These are phyloP conservation scores for Yasuhikotakia modesta DNA, from an alignment of 2,797 vertebrate species.

Conservation along the genomic window DNA sequence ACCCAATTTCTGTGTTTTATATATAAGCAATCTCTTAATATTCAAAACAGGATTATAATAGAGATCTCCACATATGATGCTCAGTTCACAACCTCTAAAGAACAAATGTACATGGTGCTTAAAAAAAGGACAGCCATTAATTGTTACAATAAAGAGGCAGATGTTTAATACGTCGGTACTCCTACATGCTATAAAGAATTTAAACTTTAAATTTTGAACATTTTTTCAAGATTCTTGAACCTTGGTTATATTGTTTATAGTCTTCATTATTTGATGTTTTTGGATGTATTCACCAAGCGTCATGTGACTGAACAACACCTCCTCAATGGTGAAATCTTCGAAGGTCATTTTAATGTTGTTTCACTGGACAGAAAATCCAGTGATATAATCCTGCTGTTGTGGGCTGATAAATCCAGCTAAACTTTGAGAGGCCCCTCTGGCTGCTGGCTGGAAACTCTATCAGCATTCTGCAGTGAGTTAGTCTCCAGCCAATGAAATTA, in stretches of 20 bases:
- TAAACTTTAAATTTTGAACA: not conserved
- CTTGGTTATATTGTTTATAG: not conserved
- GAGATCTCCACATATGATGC: not conserved
- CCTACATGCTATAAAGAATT: not conserved
- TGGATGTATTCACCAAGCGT: not conserved
- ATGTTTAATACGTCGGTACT: not conserved
- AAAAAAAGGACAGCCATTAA: not conserved
- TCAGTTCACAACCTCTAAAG: not conserved
- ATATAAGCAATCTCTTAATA: not conserved
- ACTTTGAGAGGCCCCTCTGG: conserved; percentile 29
- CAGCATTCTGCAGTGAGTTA: conserved; percentile 27
- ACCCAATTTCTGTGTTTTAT: conserved; percentile 1
- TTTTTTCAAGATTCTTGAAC: not conserved
- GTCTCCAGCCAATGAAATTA: conserved; percentile 15
- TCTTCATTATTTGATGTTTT: not conserved
- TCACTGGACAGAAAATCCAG: conserved; percentile 2
- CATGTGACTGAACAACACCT: not conserved
- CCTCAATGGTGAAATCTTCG: conserved; percentile 2
- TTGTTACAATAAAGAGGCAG: not conserved
- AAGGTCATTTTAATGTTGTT: conserved; percentile 35
- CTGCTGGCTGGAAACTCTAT: conserved; percentile 23
- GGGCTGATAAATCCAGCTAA: conserved; percentile 42
- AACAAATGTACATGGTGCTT: not conserved
- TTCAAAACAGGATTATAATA: not conserved
- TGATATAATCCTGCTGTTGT: conserved; percentile 25